These are phyloP conservation scores for Cheirogaleus major DNA, from an alignment of 2,797 vertebrate species.

Conservation along the genomic window DNA sequence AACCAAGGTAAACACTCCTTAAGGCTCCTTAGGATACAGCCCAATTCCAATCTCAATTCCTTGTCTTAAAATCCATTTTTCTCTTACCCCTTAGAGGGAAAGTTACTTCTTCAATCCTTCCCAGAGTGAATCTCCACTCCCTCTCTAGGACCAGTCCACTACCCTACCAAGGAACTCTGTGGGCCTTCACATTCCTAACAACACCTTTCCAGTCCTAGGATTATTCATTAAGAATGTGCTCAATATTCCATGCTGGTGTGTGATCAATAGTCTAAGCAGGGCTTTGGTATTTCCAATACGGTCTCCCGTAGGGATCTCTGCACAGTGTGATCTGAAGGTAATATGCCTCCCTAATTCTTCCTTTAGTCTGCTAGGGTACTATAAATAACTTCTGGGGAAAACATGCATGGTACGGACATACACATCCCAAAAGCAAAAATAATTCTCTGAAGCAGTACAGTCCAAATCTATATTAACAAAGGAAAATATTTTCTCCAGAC, in stretches of 20 bases:
- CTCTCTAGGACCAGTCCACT: neutral
- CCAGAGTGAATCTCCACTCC: neutral
- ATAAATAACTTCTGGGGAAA: neutral
- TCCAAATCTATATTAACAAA: slow-evolving; percentile 31
- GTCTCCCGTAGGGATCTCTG: neutral
- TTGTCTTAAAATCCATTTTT: neutral
- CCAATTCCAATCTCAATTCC: neutral
- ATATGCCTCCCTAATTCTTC: neutral
- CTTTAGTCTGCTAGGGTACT: neutral
- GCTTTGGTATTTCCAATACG: neutral
- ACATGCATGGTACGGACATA: neutral
- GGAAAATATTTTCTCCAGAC: slow-evolving; percentile 45
- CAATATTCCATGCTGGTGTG: neutral
- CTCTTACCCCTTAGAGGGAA: neutral
- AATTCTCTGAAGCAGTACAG: neutral
- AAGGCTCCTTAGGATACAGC: neutral
- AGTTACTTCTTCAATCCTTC: neutral
- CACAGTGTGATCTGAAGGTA: neutral
- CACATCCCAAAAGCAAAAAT: slow-evolving; percentile 12
- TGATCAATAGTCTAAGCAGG: neutral
- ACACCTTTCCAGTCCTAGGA: neutral
- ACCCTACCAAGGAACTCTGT: neutral
- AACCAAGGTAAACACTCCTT: neutral
- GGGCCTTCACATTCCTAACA: neutral
- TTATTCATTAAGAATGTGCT: neutral